Percentiles rank a stretch among this genome's conserved stretches.
These are phyloP conservation scores for Atrina japonica DNA, from an alignment of 2,888 invertebrate species.

Conservation along the genomic window DNA sequence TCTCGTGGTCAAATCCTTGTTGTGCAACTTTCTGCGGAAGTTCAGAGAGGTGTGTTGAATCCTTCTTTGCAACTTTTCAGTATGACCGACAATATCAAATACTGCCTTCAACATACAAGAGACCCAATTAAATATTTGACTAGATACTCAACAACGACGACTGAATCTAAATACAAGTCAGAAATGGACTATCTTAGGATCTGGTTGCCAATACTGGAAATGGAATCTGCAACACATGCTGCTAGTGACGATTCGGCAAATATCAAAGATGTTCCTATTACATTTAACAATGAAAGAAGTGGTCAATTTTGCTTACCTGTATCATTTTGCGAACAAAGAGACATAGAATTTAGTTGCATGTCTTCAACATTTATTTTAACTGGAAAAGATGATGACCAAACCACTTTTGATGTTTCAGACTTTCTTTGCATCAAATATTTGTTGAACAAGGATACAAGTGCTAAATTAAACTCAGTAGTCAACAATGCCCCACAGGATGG, in stretches of 20 bases:
- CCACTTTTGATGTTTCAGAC: conserved; percentile 5
- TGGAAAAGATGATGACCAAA: conserved; percentile 18
- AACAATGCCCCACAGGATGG: conserved; percentile 31
- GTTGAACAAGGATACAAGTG: not conserved
- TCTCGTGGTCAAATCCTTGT: conserved; percentile 49
- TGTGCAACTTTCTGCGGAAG: conserved; percentile 53
- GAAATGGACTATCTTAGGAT: conserved; percentile 45
- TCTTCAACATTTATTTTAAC: conserved; percentile 24
- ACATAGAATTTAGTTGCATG: conserved; percentile 53
- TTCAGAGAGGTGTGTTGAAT: conserved; percentile 49
- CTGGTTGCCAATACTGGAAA: conserved; percentile 62
- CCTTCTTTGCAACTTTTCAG: conserved; percentile 53
- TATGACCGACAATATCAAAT: conserved; percentile 54
- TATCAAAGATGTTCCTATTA: conserved; percentile 54
- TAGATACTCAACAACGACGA: conserved; percentile 50
- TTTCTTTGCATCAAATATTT: conserved; percentile 35
- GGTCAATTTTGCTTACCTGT: conserved; percentile 53
- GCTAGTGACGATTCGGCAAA: conserved; percentile 49
- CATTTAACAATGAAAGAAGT: conserved; percentile 35
- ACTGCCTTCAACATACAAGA: conserved; percentile 56
- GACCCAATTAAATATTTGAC: conserved; percentile 55
- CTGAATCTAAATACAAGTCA: conserved; percentile 38
- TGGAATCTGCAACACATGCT: conserved; percentile 62
- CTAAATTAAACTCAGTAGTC: conserved; percentile 30
- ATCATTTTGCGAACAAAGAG: conserved; percentile 53